Evolutionary conservation across 2,888 invertebrate genomes (phyloP).

Genomic region (Monoplex corrugatus): DNA sequence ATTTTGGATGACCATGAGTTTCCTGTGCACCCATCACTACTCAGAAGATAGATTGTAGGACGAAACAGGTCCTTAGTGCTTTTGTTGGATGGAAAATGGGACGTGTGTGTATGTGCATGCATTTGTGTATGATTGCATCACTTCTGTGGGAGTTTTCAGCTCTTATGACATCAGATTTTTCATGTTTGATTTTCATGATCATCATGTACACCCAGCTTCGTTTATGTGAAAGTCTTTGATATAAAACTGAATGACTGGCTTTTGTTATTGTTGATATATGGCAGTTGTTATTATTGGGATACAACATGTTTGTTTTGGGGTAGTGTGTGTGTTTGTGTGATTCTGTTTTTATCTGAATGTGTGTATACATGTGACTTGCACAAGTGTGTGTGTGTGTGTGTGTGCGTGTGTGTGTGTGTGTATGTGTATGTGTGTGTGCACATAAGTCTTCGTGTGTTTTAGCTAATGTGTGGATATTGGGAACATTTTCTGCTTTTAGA

Average conservation of each 20-base stretch:
- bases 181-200: conserved; percentile 59
- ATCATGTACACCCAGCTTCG: conserved; percentile 39
- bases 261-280: too few species aligned
- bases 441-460: too few species aligned
- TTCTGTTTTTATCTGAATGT: not conserved
- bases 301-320: too few species aligned
- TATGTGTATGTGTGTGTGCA: too few species aligned
- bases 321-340: not conserved
- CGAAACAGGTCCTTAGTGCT: too few species aligned
- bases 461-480: too few species aligned
- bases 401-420: too few species aligned
- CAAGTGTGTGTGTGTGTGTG: too few species aligned
- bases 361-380: not conserved
- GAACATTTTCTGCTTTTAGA: too few species aligned
- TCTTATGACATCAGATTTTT: conserved; percentile 79
- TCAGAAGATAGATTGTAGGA: conserved; percentile 12
- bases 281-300: too few species aligned
- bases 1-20: conserved; percentile 59
- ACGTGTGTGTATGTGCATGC: not conserved
- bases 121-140: not conserved
- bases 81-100: not conserved
- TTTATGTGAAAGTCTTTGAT: too few species aligned
- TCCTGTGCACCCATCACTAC: conserved; percentile 30
- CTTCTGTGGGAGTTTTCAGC: conserved; percentile 78
- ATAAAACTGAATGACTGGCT: too few species aligned